Evolutionary conservation across 2,113 vertebrate species (phyloP).

Genomic region (Sapayoa aenigma): DNA sequence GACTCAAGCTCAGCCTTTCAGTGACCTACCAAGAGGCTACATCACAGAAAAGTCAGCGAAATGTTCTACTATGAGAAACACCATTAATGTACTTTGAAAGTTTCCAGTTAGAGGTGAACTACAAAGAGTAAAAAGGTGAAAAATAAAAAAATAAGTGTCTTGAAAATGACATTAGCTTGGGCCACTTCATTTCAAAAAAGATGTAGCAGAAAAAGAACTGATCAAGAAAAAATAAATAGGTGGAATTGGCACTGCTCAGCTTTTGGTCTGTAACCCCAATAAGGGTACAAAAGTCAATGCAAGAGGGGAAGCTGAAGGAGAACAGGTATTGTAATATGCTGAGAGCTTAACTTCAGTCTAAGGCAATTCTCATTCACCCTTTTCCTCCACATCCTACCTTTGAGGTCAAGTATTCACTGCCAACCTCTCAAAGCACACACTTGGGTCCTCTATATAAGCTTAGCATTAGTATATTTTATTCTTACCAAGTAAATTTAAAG

Average conservation of each 20-base stretch:
- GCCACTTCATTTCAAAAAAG: background rate
- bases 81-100: background rate
- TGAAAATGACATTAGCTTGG: background rate
- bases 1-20: background rate
- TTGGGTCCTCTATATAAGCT: rapidly evolving
- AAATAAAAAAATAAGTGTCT: background rate
- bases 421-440: background rate
- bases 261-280: background rate
- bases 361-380: background rate
- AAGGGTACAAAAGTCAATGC: background rate
- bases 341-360: background rate
- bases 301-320: background rate
- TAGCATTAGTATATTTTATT: background rate
- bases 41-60: background rate
- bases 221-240: background rate
- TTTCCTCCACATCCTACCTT: background rate
- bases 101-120: background rate
- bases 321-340: background rate
- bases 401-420: background rate
- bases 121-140: background rate
- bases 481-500: background rate
- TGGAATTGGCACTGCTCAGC: background rate
- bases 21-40: background rate
- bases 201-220: background rate
- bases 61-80: background rate